phyloP scores from a whole-genome alignment of 2,113 vertebrate genomes.

The Sclerurus mexicanus region DNA sequence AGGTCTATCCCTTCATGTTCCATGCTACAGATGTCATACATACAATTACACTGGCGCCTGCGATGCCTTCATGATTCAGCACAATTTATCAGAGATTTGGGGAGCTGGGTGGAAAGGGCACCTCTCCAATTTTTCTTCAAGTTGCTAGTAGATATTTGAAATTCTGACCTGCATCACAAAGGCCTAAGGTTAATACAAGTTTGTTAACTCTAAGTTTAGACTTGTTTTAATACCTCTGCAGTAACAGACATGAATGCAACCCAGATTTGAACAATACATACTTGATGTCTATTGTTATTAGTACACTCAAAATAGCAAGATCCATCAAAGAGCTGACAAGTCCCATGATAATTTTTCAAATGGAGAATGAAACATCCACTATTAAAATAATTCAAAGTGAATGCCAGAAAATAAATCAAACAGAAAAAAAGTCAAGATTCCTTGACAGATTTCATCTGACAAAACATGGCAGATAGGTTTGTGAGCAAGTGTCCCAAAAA shows the following conservation, averaged over 20 bases:
- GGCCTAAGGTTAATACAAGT: not conserved
- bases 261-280: not conserved
- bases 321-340: not conserved
- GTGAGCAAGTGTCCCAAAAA: not conserved
- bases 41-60: not conserved
- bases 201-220: not conserved
- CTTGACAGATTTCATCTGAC: not conserved
- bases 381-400: not conserved
- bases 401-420: not conserved
- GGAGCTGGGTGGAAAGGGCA: conserved; percentile 7
- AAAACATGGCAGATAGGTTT: not conserved
- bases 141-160: not conserved
- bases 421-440: not conserved
- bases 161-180: not conserved
- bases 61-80: not conserved
- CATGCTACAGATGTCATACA: not conserved
- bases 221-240: not conserved
- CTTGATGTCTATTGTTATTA: not conserved
- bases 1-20: not conserved
- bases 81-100: conserved; percentile 21
- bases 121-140: not conserved
- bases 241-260: not conserved
- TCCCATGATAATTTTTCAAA: not conserved
- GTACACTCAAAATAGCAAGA: not conserved
- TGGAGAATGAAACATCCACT: not conserved